These are phyloP conservation scores for Tachystola acroxantha DNA, from an alignment of 2,888 invertebrate genomes.

Conservation along the genomic window DNA sequence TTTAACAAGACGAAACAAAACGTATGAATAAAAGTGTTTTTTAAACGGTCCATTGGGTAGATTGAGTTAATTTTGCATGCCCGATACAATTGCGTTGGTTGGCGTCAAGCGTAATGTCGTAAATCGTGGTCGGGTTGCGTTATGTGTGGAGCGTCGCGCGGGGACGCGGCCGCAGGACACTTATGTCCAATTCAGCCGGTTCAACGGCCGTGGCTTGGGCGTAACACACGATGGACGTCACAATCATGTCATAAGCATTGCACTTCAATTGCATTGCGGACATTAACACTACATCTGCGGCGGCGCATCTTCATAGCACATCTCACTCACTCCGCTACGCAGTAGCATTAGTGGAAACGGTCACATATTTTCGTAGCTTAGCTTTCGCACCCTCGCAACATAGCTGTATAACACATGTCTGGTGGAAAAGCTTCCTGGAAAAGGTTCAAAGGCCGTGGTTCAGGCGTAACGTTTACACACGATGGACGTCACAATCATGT, in stretches of 20 bases:
- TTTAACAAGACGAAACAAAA: constrained; percentile 13
- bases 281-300: constrained; percentile 15
- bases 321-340: too few relatives aligned
- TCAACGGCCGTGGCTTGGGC: constrained; percentile 56
- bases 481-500: constrained; percentile 55
- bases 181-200: constrained; percentile 70
- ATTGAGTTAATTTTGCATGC: constrained; percentile 28
- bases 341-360: too few relatives aligned
- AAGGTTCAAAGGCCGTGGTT: constrained; percentile 60
- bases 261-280: constrained; percentile 50
- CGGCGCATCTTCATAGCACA: too few relatives aligned
- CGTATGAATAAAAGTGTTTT: constrained; percentile 6
- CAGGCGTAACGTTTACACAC: constrained; percentile 44
- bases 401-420: too few relatives aligned
- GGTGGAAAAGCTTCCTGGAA: too few relatives aligned
- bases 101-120: constrained; percentile 43
- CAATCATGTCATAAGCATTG: constrained; percentile 56
- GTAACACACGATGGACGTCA: constrained; percentile 59
- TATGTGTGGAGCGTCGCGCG: constrained; percentile 38
- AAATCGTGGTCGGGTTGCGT: constrained; percentile 54
- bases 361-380: too few relatives aligned
- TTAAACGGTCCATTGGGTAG: constrained; percentile 19
- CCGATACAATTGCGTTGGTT: constrained; percentile 32
- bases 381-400: too few relatives aligned
- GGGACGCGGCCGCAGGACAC: constrained; percentile 55